These are phyloP conservation scores for Sylvia atricapilla DNA, from an alignment of 2,113 vertebrate species.

Conservation along the genomic window DNA sequence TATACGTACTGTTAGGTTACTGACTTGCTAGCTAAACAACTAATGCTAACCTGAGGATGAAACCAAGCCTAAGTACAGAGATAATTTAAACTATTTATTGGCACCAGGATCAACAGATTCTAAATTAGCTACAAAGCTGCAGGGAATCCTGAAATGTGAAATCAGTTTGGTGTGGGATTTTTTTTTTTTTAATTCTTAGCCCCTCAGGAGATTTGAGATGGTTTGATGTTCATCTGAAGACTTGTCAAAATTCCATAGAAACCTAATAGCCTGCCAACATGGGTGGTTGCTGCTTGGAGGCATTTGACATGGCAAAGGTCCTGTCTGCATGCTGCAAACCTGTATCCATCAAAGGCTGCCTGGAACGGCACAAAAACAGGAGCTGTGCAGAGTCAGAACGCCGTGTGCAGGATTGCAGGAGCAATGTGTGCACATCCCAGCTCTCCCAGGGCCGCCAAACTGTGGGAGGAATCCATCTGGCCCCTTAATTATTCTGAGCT, in stretches of 20 bases:
- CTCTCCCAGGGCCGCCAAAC: neutral
- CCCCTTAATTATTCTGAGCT: conserved; percentile 13
- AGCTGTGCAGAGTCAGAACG: neutral
- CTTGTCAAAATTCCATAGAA: conserved; percentile 53
- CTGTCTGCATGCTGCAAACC: conserved; percentile 1
- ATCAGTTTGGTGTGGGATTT: neutral
- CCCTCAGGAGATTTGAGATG: conserved; percentile 32
- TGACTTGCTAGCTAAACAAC: neutral
- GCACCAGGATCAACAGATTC: conserved; percentile 60
- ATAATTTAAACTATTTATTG: conserved; percentile 48
- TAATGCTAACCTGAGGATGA: neutral
- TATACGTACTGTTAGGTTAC: neutral
- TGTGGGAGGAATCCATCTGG: conserved; percentile 46
- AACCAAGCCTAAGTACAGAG: neutral
- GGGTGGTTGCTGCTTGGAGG: conserved; percentile 55
- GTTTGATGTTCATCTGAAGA: conserved; percentile 62
- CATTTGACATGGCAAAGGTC: conserved; percentile 47
- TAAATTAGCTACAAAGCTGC: conserved; percentile 63
- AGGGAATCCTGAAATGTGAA: conserved; percentile 31
- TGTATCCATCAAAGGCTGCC: conserved; percentile 2
- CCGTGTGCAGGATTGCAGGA: neutral
- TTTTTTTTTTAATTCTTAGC: neutral
- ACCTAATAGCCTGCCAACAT: conserved; percentile 58
- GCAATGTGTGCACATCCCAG: neutral
- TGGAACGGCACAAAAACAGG: conserved; percentile 51